Percentiles rank a stretch among this genome's conserved stretches.
These are phyloP conservation scores for Oasisia sp. DNA, from an alignment of 2,888 invertebrate species.

Conservation along the genomic window DNA sequence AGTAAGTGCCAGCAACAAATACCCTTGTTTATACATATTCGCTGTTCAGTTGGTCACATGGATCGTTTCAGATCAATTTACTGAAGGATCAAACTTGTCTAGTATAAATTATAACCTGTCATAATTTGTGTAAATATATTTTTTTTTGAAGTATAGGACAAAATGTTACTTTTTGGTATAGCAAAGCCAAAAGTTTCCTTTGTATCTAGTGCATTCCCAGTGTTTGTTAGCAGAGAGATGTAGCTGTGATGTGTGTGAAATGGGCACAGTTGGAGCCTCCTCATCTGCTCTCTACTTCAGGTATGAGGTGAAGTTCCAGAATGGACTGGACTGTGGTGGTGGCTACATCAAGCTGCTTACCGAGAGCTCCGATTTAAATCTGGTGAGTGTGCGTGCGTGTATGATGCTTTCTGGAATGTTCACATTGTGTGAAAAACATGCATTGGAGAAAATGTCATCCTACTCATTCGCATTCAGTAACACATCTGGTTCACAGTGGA, in stretches of 20 bases:
- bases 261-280: neutral
- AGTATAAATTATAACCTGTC: neutral
- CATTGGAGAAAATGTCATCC: neutral
- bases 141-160: neutral
- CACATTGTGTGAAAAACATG: neutral
- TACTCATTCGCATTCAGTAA: no score
- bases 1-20: slow-evolving; percentile 74
- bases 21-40: neutral
- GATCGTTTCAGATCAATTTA: no score
- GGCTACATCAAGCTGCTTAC: slow-evolving; percentile 91
- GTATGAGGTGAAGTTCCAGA: slow-evolving; percentile 79
- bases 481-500: no score
- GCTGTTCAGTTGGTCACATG: no score
- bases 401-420: neutral
- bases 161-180: no score
- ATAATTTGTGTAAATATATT: neutral
- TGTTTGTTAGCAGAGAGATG: neutral
- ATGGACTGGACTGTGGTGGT: slow-evolving; percentile 98
- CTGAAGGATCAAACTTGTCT: no score
- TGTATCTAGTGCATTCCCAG: no score
- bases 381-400: slow-evolving; percentile 65
- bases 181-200: no score
- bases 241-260: neutral
- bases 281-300: slow-evolving; percentile 48
- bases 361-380: slow-evolving; percentile 72